phyloP scores from a whole-genome alignment of 2,888 invertebrate species.

The Drosophila dives region DNA sequence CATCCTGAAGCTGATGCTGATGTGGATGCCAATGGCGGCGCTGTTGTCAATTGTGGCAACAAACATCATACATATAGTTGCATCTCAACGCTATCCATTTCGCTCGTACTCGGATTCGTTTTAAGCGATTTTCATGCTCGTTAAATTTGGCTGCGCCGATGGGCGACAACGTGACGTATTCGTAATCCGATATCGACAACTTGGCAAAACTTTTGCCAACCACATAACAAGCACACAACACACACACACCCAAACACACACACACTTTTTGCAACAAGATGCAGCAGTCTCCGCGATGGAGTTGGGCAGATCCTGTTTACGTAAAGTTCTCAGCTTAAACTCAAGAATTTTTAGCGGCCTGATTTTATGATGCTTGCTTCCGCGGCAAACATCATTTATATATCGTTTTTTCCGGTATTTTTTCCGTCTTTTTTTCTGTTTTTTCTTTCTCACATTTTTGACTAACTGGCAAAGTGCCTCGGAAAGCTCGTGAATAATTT shows the following conservation, averaged over 20 bases:
- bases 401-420: slow-evolving; percentile 14
- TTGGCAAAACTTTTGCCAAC: slow-evolving; percentile 33
- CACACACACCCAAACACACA: slow-evolving; percentile 7
- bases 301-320: slow-evolving; percentile 21
- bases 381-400: slow-evolving; percentile 46
- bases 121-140: slow-evolving; percentile 73
- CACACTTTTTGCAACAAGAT: slow-evolving; percentile 1
- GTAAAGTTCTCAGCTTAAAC: slow-evolving; percentile 17
- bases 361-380: slow-evolving; percentile 28
- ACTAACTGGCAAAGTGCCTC: background rate
- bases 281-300: slow-evolving; percentile 6
- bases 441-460: background rate
- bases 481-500: slow-evolving; percentile 15
- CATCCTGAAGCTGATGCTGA: slow-evolving; percentile 8
- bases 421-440: background rate
- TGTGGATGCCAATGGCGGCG: no score
- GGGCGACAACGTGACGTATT: slow-evolving; percentile 68
- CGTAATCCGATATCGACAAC: slow-evolving; percentile 71
- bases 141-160: slow-evolving; percentile 64
- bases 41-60: slow-evolving; percentile 36
- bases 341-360: slow-evolving; percentile 30
- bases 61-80: slow-evolving; percentile 22
- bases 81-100: background rate
- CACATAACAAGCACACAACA: slow-evolving; percentile 13
- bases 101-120: background rate